Evolutionary conservation across 2,113 vertebrate species (phyloP), one percentile per base, ranked within the genome.

Genomic region (Ptychochromis oligacanthus): DNA sequence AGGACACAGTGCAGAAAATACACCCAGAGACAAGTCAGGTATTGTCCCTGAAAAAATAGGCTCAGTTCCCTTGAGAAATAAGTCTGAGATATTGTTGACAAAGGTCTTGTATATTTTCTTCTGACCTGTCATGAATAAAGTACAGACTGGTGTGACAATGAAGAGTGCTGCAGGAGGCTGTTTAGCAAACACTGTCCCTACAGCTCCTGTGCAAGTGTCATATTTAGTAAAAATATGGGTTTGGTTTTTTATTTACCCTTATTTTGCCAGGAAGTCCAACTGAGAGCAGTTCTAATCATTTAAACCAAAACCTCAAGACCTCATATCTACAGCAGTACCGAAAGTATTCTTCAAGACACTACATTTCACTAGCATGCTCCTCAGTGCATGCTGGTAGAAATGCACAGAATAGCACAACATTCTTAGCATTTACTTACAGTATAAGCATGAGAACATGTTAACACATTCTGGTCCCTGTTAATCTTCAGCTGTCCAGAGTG

Each of bases 401-500:
- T 52, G 6, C 20, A 55, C 18, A 9, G 15, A 54, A 9, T 10
- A 55, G 54, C 26, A 72, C 46, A 72, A 54, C n/a, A 26, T 72
- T 72, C 1, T 72, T 72, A 52, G 46, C 10, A n/a, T 72, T 72
- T 52, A 54, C 46, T 52, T 52, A 24, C n/a, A n/a, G n/a, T n/a
- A n/a, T 20, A 31, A 20, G 10, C 43, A 72, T 72, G 43, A 72
- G 65, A 55, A 34, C 70, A 70, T 58, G 31, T 75, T 54, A 67
- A 46, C 24, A 6, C 10, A 36, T n/a, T 36, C 34, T 82, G 7
- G 40, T 64, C 74, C 31, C 31, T 85, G 43, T 92, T 78, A 86
- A 86, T 85, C 15, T 87, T 76, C 91, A 99, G 98, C 98, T 91
- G 98, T 99, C 82, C 98, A 99, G 90, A 99, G 98, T 95, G 98